Conservation (phyloP, 2,113 vertebrate species). For the Rostratula benghalensis region DNA sequence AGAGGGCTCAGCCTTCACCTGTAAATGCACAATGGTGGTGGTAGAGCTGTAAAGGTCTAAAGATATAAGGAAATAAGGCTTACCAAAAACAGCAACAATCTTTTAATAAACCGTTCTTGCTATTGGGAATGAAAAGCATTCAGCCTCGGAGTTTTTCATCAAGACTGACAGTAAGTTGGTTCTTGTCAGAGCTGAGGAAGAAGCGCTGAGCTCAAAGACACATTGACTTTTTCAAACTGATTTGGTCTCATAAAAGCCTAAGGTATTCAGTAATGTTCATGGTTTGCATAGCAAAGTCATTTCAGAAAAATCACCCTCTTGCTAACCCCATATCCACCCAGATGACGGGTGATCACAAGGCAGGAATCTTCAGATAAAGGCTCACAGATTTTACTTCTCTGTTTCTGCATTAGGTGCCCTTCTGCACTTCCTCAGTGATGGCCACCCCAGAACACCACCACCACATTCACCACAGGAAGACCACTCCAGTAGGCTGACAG, state of each 20-base stretch:
- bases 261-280: background rate
- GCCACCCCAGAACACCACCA: fast-evolving
- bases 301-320: background rate
- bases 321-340: background rate
- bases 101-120: background rate
- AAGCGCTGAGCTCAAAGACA: background rate
- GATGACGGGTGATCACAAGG: fast-evolving
- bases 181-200: background rate
- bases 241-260: background rate
- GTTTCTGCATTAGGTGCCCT: background rate
- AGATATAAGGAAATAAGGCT: background rate
- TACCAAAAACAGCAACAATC: background rate
- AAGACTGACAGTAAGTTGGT: background rate
- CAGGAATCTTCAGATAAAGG: background rate
- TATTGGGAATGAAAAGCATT: background rate
- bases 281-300: background rate
- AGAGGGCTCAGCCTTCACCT: background rate
- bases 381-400: background rate
- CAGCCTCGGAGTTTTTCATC: background rate
- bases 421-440: background rate
- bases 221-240: background rate
- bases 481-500: background rate
- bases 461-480: background rate
- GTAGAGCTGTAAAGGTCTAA: background rate
- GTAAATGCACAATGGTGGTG: background rate